Evolutionary conservation across 2,888 invertebrate genomes (phyloP).

Genomic region (Nudaria mundana): DNA sequence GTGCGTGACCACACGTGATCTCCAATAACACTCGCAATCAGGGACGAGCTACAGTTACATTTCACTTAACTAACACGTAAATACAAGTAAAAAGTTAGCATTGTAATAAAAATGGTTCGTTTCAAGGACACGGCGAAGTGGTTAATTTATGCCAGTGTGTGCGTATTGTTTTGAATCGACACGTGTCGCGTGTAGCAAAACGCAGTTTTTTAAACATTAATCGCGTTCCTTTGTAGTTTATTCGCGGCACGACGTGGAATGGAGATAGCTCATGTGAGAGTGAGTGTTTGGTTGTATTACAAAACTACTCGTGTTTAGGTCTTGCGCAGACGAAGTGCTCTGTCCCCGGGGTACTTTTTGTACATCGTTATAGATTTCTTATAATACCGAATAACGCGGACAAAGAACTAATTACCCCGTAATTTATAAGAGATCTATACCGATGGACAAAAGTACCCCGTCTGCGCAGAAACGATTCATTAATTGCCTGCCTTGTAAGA

Average conservation of each 20-base stretch:
- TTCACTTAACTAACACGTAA: conserved; percentile 22
- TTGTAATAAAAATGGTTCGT: conserved; percentile 27
- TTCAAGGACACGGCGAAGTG: conserved; percentile 34
- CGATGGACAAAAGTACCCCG: too few species aligned
- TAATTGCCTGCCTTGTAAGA: too few species aligned
- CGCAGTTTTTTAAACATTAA: conserved; percentile 19
- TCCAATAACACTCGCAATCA: conserved; percentile 23
- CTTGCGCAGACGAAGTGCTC: too few species aligned
- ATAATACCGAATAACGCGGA: too few species aligned
- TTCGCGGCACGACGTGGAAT: conserved; percentile 18
- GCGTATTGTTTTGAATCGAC: conserved; percentile 33
- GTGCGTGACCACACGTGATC: conserved; percentile 20
- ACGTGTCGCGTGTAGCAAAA: conserved; percentile 33
- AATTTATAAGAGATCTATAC: too few species aligned
- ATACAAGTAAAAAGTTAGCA: conserved; percentile 15
- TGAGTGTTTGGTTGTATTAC: conserved; percentile 17
- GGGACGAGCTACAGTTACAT: too few species aligned
- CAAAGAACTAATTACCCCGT: too few species aligned
- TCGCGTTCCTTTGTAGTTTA: conserved; percentile 16
- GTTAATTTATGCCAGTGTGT: conserved; percentile 10
- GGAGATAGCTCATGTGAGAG: conserved; percentile 25
- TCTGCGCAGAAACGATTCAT: too few species aligned
- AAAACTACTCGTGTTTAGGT: too few species aligned
- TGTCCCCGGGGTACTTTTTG: too few species aligned
- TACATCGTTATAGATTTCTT: too few species aligned